phyloP scores from a whole-genome alignment of 1,140 invertebrate species.

The Drosophila bifasciata region DNA sequence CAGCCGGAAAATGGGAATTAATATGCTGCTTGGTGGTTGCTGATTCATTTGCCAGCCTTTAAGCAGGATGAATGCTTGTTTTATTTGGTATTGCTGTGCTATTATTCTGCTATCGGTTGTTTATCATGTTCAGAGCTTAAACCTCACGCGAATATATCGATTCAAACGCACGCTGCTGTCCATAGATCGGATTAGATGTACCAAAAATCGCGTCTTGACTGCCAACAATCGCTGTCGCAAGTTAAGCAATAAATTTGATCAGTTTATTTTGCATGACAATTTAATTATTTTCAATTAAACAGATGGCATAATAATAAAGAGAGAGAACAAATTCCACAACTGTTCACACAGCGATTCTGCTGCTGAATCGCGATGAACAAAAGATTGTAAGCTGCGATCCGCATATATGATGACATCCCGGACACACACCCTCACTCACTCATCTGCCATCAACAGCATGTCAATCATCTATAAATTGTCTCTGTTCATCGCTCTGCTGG shows the following conservation, averaged over 20 bases:
- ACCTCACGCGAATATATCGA: too few species aligned
- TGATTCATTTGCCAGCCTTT: not conserved
- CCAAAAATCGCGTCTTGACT: not conserved
- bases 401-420: not conserved
- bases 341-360: constrained; percentile 30
- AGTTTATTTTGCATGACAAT: not conserved
- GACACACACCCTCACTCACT: constrained; percentile 33
- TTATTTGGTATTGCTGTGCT: too few species aligned
- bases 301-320: constrained; percentile 1
- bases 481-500: constrained; percentile 9
- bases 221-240: constrained; percentile 1
- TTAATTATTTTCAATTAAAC: constrained; percentile 7
- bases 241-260: constrained; percentile 18
- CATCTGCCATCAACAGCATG: not conserved
- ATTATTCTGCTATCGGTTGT: too few species aligned
- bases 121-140: too few species aligned
- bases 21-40: not conserved
- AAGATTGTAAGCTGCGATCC: constrained; percentile 12
- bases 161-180: not conserved
- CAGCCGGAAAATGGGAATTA: not conserved
- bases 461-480: constrained; percentile 23
- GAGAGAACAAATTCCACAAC: constrained; percentile 3
- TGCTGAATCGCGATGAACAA: constrained; percentile 5
- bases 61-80: not conserved
- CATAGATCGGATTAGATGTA: not conserved